Evolutionary conservation across 2,888 invertebrate species (phyloP), one percentile per base, ranked within the genome.

Genomic region (Phlogophora meticulosa): DNA sequence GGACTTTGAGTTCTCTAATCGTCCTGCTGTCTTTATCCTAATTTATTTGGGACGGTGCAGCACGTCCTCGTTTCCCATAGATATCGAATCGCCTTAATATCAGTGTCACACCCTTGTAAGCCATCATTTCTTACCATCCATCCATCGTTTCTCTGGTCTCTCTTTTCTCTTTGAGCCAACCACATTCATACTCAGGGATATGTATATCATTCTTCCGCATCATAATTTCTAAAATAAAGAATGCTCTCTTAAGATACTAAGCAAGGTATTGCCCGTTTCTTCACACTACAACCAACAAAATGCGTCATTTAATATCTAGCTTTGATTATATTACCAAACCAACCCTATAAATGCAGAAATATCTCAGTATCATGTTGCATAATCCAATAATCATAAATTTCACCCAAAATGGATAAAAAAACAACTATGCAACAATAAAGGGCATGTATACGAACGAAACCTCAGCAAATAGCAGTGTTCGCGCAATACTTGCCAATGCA

Each of bases 401-500:
- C 63, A 38, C 32, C 43, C 20, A 24, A 52, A 69, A 74, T 68
- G 51, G 58, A 69, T 20, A 80, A 72, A 78, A 84, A 76, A 78
- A 82, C 55, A 34, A 58, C 51, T 72, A 74, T 58, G 66, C 72
- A 80, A 77, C 76, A 76, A 28, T 28, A 28, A 85, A 86, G 81
- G 81, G 84, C 80, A 85, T 85, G 84, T 83, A 28, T 28, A 75
- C 76, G 77, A 80, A 84, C 78, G 90, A 90, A 91, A 92, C 91
- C 90, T 89, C 90, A 88, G 88, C 91, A 91, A 92, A 91, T 91
- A 89, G 90, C 88, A 83, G 84, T 86, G 88, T 86, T 88, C 88
- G 91, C 90, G 92, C 89, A 92, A 92, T 90, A 88, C 89, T 87
- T 85, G 88, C 87, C 80, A 89, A 88, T 88, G 88, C 88, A 86